phyloP scores from a whole-genome alignment of 2,113 vertebrate genomes.

The Opisthocomus hoazin region DNA sequence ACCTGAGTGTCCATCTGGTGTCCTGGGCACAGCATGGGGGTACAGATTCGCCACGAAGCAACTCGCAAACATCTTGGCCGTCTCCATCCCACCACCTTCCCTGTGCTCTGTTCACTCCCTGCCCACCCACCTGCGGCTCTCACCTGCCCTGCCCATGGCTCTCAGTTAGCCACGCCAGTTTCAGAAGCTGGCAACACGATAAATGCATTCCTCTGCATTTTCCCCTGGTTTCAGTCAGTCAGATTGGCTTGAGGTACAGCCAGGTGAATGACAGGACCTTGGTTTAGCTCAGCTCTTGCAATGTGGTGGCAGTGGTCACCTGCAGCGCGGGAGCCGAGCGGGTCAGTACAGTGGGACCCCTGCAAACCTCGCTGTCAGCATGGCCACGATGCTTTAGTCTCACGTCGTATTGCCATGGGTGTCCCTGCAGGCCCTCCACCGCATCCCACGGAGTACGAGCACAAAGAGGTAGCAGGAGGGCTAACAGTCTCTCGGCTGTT shows the following conservation, averaged over 20 bases:
- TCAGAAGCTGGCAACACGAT: neutral
- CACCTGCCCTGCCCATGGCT: too few species aligned
- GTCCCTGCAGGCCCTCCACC: neutral
- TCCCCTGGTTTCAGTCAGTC: neutral
- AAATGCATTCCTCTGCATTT: neutral
- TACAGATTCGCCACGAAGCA: fast-evolving
- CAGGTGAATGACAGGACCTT: neutral
- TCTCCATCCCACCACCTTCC: neutral
- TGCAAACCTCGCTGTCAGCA: neutral
- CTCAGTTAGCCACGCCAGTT: neutral
- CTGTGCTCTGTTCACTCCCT: neutral
- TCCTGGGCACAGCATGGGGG: neutral
- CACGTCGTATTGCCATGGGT: neutral
- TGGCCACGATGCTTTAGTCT: neutral
- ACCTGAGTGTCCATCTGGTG: neutral
- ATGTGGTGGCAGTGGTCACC: neutral
- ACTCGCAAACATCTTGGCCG: neutral
- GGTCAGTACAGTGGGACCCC: neutral
- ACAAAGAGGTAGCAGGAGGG: neutral
- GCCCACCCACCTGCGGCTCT: neutral
- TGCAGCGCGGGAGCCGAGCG: neutral
- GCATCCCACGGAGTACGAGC: neutral
- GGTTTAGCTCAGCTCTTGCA: neutral
- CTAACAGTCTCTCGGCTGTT: neutral
- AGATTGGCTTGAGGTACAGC: neutral